Base-by-base conservation (phyloP, 2,113 vertebrate genomes). In the Odontophorus gujanensis region DNA sequence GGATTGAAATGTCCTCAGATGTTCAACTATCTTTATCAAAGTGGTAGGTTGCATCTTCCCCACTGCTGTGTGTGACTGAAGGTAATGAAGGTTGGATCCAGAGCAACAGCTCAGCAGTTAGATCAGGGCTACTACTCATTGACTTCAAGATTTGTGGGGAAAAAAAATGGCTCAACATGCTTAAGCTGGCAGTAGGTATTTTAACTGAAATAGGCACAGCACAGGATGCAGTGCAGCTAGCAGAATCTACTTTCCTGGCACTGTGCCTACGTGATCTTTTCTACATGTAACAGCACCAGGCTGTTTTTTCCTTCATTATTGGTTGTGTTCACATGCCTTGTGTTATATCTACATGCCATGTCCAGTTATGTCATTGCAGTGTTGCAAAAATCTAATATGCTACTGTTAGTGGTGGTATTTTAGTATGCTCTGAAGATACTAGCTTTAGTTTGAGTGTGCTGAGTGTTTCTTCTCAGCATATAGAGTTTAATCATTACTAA, bases 61-160 rank as follows among this genome's bases (percentile, higher is more conserved):
- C 22, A 3, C 47, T 45, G 16, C 19, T 19, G 8, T 0, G 3
- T 22, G 28, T 26, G 34, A 16, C 32, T 62, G 43, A 72, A 81
- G 57, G 38, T 25, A n/a, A 28, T 67, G 66, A 18, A 38, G 28
- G 45, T 30, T 30, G 38, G 25, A 50, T 62, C 36, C 12, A 4
- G 17, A 5, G 8, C 11, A 36, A 73, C 24, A 22, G 34, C 40
- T 53, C 25, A 18, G 51, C 2, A 2, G 14, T 18, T 48, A 40
- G 83, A 34, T 50, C 2, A 2, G 7, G 28, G 30, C 34, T 57
- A 3, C 32, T 62, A 6, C 42, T 62, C 0, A 0, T 13, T 32
- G 42, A 38, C 61, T 67, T 32, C 1, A 58, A 58, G 32, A 58
- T 28, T 11, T n/a, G 10, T 58, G 48, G 20, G 50, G 40, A 50